These are phyloP conservation scores for Rhynchonycteris naso DNA, from an alignment of 2,797 vertebrate genomes.

Conservation along the genomic window DNA sequence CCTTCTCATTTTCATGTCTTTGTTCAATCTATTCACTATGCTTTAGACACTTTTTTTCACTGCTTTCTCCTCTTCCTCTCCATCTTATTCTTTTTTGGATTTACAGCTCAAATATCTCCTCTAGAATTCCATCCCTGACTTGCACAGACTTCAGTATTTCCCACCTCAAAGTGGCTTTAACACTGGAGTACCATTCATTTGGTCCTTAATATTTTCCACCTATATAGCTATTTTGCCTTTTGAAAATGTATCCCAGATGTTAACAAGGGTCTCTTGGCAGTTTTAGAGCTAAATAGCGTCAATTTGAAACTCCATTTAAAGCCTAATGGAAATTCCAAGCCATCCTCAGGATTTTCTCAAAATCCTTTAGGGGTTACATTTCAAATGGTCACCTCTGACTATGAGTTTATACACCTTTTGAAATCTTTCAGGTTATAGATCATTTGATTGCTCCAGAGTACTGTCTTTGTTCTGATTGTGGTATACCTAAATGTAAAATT, in stretches of 20 bases:
- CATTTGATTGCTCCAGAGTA: not conserved
- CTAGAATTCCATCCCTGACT: not conserved
- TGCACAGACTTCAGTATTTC: not conserved
- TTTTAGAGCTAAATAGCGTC: slow-evolving; percentile 46
- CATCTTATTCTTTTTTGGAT: not conserved
- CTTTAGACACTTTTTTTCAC: not conserved
- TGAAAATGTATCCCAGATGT: slow-evolving; percentile 56
- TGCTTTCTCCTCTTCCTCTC: not conserved
- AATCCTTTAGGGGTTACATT: slow-evolving; percentile 12
- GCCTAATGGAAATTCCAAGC: slow-evolving; percentile 38
- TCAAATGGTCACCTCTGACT: not conserved
- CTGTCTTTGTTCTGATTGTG: not conserved
- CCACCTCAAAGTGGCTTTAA: not conserved
- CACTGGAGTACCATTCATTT: not conserved
- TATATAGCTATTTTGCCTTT: slow-evolving; percentile 44
- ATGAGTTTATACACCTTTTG: not conserved
- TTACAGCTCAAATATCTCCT: not conserved
- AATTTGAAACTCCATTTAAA: slow-evolving; percentile 53
- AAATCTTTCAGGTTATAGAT: slow-evolving; percentile 45
- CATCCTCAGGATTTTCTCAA: slow-evolving; percentile 6
- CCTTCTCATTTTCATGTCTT: not conserved
- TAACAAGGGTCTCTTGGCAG: slow-evolving; percentile 47
- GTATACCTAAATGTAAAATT: not conserved
- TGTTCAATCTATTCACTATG: not conserved
- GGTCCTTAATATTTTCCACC: slow-evolving; percentile 46